Evolutionary conservation across 1,140 invertebrate genomes (phyloP), one percentile per base, ranked within the genome.

Genomic region (Drosophila quadrilineata): DNA sequence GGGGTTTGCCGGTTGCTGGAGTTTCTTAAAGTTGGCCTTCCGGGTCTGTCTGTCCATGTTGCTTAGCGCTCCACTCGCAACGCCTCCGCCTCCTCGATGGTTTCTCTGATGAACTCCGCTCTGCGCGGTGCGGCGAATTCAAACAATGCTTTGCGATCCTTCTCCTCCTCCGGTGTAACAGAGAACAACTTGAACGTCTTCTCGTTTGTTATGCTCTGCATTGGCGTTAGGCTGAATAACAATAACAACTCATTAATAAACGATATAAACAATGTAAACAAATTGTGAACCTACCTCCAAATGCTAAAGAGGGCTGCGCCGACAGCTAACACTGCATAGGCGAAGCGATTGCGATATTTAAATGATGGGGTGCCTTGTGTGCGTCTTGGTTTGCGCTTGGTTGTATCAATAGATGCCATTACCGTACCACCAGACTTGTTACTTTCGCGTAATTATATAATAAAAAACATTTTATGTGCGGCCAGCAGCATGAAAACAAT

Each of bases 341-440:
- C 88, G 48, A 89, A 85, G 31, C 84, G 70, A 74, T 89, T 89
- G 24, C 88, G 68, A 41, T 77, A 86, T 3, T 50, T 28, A 50
- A 68, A 89, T 17, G 88, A 80, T 8, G 88, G 88, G 24, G 88
- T 89, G 21, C 88, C 88, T 49, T 70, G 53, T 19, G 82, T 88
- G 52, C 86, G 77, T 72, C 88, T 67, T 12, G 88, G 88, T 71
- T 89, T 89, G 12, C 87, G 74, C 45, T 74, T 75, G n/a, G 26
- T 79, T 3, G 66, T 70, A 40, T 89, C 80, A 50, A 76, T 85
- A 10, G 66, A 56, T 54, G 75, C 87, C 87, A 88, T 88, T 63
- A 84, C 86, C 69, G 43, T 28, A 49, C 10, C 59, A 28, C 26
- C 31, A 6, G 45, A 12, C n/a, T n/a, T 57, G 8, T 50, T 12